Evolutionary conservation across 2,113 vertebrate genomes (phyloP).

Genomic region (Lota lota): DNA sequence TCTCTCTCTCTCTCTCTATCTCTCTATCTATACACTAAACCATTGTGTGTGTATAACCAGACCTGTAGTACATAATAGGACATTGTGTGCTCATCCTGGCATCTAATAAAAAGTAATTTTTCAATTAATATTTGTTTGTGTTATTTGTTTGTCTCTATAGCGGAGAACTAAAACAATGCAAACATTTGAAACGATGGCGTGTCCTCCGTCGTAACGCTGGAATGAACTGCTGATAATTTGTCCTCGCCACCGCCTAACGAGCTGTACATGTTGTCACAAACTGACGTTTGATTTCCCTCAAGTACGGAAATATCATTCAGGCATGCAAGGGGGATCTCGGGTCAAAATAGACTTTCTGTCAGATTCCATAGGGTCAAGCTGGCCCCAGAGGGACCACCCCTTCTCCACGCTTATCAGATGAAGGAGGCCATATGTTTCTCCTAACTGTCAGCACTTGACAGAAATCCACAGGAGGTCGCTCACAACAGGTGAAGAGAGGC

Average conservation of each 20-base stretch:
- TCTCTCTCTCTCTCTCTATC: too few species aligned
- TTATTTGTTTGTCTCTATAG: too few species aligned
- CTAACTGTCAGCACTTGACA: slow-evolving; percentile 52
- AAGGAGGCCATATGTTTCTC: slow-evolving; percentile 52
- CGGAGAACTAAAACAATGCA: too few species aligned
- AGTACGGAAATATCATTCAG: slow-evolving; percentile 29
- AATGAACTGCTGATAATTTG: slow-evolving; percentile 30
- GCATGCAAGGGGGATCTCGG: slow-evolving; percentile 26
- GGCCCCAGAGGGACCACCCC: slow-evolving; percentile 49
- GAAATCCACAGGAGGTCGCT: slow-evolving; percentile 40
- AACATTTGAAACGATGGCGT: too few species aligned
- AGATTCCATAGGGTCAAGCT: slow-evolving; percentile 56
- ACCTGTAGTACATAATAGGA: too few species aligned
- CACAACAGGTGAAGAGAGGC: slow-evolving; percentile 63
- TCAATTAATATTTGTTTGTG: too few species aligned
- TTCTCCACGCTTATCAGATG: slow-evolving; percentile 46
- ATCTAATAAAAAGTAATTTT: too few species aligned
- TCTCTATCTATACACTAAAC: too few species aligned
- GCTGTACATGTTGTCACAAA: slow-evolving; percentile 17
- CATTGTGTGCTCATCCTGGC: too few species aligned
- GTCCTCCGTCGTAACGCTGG: too few species aligned
- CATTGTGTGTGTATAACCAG: too few species aligned
- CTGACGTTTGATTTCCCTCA: slow-evolving; percentile 27
- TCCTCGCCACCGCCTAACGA: slow-evolving; percentile 14
- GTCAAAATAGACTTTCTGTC: slow-evolving; percentile 49